Evolutionary conservation across 1,140 invertebrate genomes (phyloP), one percentile per base, ranked within the genome.

Genomic region (Mylabris phalerata): DNA sequence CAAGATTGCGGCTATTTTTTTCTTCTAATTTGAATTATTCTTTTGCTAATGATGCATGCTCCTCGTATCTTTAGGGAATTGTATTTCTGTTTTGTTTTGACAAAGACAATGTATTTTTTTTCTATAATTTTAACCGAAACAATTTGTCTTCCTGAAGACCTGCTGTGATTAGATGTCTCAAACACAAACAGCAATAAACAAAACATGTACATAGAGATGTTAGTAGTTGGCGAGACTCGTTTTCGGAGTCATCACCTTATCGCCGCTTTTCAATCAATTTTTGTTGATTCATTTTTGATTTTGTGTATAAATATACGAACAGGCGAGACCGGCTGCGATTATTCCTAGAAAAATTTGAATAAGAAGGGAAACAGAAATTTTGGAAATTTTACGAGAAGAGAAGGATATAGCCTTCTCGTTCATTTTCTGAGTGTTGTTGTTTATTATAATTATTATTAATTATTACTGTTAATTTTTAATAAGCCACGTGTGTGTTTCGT

Each of bases 391-490:
- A 24, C 13, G 19, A 19, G 19, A 24, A 67, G 66, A 67, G 61
- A 63, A 60, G 67, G 69, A 69, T 51, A 10, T 71, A 71, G 66
- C 69, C 69, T 60, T 61, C 62, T 68, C 66, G 46, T 48, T 48
- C 55, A 50, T 49, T 46, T 52, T 55, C 69, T 71, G 69, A 71
- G 45, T 71, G 69, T 71, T 71, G 65, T 50, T 45, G 13, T 43
- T 55, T 26, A 57, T 49, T 41, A 38, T 49, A 60, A 50, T 57
- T 47, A 46, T 49, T 44, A 27, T 11, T 26, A 42, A 48, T 57
- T 47, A 46, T 49, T 44, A 27, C 9, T 26, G 27, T 50, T 57
- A 48, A 49, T 39, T 43, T 38, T 48, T 47, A 44, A 3, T 49
- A 45, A 27, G 24, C 48, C 41, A 57, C 55, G 40, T 57, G 51